These are phyloP conservation scores for Pungitius pungitius DNA, from an alignment of 2,113 vertebrate genomes.

Conservation along the genomic window DNA sequence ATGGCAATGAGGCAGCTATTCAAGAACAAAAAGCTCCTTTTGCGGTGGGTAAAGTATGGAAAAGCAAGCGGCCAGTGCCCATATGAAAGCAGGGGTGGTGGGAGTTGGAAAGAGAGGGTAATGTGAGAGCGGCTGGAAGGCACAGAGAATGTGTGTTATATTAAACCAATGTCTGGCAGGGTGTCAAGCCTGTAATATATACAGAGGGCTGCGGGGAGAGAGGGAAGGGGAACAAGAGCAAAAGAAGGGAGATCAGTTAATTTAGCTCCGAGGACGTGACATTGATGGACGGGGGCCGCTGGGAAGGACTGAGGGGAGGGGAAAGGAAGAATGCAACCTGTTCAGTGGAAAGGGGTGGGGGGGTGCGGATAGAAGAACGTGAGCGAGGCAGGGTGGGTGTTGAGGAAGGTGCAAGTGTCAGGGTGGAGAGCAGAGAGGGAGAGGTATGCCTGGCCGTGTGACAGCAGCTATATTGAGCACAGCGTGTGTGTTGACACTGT, in stretches of 20 bases:
- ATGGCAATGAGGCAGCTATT: conserved; percentile 76
- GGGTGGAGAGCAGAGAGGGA: conserved; percentile 60
- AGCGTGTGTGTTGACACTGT: conserved; percentile 82
- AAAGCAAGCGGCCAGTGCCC: conserved; percentile 66
- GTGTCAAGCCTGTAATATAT: conserved; percentile 68
- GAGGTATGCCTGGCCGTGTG: conserved; percentile 76
- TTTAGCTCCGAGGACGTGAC: conserved; percentile 63
- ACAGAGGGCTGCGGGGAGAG: conserved; percentile 46
- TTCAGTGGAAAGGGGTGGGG: conserved; percentile 12
- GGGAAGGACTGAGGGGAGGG: conserved; percentile 29
- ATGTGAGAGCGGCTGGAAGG: conserved; percentile 72
- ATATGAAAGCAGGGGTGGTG: conserved; percentile 63
- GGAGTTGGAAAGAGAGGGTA: conserved; percentile 75
- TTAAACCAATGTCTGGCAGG: conserved; percentile 75
- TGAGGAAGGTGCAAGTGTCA: conserved; percentile 67
- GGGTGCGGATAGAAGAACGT: conserved; percentile 39
- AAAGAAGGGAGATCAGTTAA: conserved; percentile 68
- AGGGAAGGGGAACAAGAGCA: conserved; percentile 30
- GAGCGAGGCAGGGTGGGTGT: conserved; percentile 47
- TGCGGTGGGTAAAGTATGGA: conserved; percentile 72
- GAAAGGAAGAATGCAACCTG: conserved; percentile 53
- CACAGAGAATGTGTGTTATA: conserved; percentile 74
- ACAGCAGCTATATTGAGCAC: conserved; percentile 83
- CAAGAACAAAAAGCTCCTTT: conserved; percentile 76
- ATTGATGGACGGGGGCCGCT: conserved; percentile 63